These are phyloP conservation scores for Ephialtes manifestator DNA, from an alignment of 2,888 invertebrate genomes.

Conservation along the genomic window DNA sequence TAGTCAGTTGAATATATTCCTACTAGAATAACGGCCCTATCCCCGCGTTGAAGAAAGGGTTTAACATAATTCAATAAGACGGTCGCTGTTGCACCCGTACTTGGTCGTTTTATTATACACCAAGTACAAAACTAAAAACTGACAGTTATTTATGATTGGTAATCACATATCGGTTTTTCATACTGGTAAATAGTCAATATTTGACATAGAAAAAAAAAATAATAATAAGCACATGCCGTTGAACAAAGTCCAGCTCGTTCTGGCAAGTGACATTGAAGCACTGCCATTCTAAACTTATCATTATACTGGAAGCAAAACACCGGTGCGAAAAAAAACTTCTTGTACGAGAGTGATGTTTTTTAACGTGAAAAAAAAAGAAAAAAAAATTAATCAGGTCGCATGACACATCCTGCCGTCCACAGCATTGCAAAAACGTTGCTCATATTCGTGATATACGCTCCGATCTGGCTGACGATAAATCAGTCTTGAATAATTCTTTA, in stretches of 20 bases:
- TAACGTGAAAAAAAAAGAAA: background rate
- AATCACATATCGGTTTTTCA: background rate
- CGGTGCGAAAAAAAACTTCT: background rate
- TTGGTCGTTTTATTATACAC: slow-evolving; percentile 1
- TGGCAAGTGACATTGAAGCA: background rate
- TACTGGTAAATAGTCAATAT: slow-evolving; percentile 12
- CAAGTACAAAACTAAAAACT: background rate
- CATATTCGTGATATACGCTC: background rate
- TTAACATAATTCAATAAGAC: background rate
- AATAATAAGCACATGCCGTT: background rate
- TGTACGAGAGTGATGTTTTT: slow-evolving; percentile 22
- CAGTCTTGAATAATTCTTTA: slow-evolving; percentile 58
- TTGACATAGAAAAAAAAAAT: background rate
- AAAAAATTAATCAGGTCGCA: slow-evolving; percentile 48
- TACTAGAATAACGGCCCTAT: too few relatives aligned
- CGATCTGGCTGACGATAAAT: slow-evolving; percentile 44
- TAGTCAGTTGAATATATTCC: too few relatives aligned
- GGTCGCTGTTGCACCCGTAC: background rate
- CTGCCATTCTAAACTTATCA: background rate
- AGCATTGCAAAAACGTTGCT: slow-evolving; percentile 45
- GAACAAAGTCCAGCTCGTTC: slow-evolving; percentile 54
- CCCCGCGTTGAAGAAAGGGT: background rate
- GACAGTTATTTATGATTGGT: slow-evolving; percentile 7
- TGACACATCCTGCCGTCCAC: slow-evolving; percentile 28
- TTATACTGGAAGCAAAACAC: slow-evolving; percentile 9